Percentiles rank a stretch among this genome's conserved stretches.
Evolutionary conservation across 2,797 vertebrate genomes (phyloP).

Genomic region (Pipistrellus nathusii): DNA sequence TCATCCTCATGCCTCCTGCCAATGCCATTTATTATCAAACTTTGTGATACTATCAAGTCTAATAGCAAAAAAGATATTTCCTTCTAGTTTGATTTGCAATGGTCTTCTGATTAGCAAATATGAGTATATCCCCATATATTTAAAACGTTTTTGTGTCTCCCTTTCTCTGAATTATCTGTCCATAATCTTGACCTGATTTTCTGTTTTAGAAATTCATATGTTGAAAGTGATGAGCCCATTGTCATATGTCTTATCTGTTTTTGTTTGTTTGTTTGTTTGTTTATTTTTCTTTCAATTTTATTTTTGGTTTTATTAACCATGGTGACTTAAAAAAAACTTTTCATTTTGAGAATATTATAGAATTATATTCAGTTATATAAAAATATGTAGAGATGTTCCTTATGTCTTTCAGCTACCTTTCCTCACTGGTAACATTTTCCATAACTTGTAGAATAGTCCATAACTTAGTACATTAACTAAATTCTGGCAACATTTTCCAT

Average conservation of each 20-base stretch:
- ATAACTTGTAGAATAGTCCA: not conserved
- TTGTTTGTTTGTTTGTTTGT: not conserved
- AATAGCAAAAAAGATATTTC: not conserved
- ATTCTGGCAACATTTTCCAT: not conserved
- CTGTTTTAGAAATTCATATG: not conserved
- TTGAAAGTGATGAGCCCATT: not conserved
- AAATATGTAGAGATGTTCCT: not conserved
- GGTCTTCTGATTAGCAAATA: not conserved
- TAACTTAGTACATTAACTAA: not conserved
- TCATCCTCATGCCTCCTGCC: not conserved
- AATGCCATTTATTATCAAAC: constrained; percentile 10
- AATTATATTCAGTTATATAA: not conserved
- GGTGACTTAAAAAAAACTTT: not conserved
- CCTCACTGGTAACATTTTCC: not conserved
- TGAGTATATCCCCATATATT: not conserved
- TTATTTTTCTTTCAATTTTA: not conserved
- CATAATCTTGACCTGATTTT: not conserved
- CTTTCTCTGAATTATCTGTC: not conserved
- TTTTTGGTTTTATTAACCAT: not conserved
- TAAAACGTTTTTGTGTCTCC: not conserved
- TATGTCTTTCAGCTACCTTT: not conserved
- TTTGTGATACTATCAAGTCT: constrained; percentile 29
- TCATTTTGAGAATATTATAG: not conserved
- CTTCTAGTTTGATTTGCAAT: not conserved
- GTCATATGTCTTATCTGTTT: not conserved